phyloP scores from a whole-genome alignment of 2,888 invertebrate genomes.

The Agrochola macilenta region DNA sequence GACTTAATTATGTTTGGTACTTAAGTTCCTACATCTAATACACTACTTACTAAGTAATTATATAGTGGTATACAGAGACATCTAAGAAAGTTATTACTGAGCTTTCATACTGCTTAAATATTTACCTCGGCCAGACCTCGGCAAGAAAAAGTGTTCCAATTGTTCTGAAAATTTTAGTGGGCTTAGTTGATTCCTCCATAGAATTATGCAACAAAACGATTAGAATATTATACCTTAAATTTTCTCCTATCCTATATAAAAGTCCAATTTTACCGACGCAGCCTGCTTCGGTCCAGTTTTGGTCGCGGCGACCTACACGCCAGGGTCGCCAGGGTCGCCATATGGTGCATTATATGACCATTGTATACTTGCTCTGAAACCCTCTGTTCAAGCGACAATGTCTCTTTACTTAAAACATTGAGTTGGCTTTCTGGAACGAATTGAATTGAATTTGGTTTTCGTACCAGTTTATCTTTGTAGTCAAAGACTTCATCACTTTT shows the following conservation, averaged over 20 bases:
- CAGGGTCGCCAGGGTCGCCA: slow-evolving; percentile 56
- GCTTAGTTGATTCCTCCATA: not conserved
- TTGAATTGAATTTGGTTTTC: not conserved
- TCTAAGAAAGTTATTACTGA: not conserved
- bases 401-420: not conserved
- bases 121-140: not conserved
- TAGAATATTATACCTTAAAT: not conserved
- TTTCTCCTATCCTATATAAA: slow-evolving; percentile 5
- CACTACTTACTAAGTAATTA: no score
- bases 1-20: not conserved
- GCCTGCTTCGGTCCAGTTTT: not conserved
- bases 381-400: not conserved
- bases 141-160: not conserved
- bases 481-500: no score
- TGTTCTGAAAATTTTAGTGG: not conserved
- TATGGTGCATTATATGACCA: slow-evolving; percentile 49
- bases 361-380: slow-evolving; percentile 5
- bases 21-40: not conserved
- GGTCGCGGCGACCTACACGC: slow-evolving; percentile 26
- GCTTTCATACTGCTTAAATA: not conserved
- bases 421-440: slow-evolving; percentile 1
- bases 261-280: not conserved
- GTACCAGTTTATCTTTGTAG: not conserved
- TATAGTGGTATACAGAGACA: not conserved
- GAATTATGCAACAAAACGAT: not conserved